phyloP scores from a whole-genome alignment of 2,113 vertebrate genomes.

The Triplophysa rosa region DNA sequence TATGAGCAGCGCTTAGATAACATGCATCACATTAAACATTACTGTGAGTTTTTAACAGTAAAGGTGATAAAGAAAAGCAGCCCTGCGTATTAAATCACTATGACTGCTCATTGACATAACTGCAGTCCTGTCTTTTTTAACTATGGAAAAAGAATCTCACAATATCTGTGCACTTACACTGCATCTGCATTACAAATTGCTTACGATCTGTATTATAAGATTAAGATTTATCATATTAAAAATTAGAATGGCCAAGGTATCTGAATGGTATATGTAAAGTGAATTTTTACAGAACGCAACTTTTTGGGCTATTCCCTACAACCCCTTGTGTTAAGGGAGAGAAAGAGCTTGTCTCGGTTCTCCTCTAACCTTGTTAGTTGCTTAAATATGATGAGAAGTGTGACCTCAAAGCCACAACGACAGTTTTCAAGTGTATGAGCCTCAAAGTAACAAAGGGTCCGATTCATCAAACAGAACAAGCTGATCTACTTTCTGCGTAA shows the following conservation, averaged over 20 bases:
- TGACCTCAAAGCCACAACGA: too few relatives aligned
- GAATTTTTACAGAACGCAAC: neutral
- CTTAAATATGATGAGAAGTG: too few relatives aligned
- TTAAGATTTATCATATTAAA: neutral
- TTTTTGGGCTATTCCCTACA: neutral
- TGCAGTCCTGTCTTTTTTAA: neutral
- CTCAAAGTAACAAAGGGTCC: neutral
- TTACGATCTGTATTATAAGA: neutral
- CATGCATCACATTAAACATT: neutral
- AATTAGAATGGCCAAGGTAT: neutral
- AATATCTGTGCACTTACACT: neutral
- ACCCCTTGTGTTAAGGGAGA: neutral
- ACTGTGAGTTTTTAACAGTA: neutral
- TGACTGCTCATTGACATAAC: neutral
- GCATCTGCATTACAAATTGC: neutral
- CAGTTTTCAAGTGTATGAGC: neutral
- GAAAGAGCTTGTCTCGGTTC: neutral
- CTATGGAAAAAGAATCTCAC: neutral
- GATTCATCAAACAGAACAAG: too few relatives aligned
- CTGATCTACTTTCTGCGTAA: too few relatives aligned
- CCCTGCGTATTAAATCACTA: conserved; percentile 30
- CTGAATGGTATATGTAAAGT: neutral
- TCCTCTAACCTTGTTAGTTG: too few relatives aligned
- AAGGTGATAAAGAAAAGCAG: conserved; percentile 26
- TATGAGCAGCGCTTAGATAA: neutral